Conservation (phyloP, 2,888 invertebrate genomes). For the Athetis lepigone region DNA sequence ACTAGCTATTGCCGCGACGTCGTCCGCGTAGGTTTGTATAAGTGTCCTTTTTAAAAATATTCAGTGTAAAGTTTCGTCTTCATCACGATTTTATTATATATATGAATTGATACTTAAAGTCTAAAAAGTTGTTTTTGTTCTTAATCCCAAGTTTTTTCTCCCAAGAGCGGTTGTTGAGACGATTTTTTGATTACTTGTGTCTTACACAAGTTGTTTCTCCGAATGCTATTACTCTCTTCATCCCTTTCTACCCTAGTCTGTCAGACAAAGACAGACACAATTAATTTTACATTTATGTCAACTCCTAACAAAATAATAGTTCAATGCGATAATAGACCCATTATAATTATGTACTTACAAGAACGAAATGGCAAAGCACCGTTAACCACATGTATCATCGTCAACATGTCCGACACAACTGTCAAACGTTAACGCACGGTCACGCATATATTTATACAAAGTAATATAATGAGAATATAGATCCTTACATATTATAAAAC, state of each 20-base stretch:
- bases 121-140: no score
- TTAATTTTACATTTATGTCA: background rate
- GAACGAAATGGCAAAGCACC: conserved; percentile 69
- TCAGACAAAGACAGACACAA: background rate
- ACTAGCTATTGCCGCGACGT: no score
- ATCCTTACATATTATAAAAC: no score
- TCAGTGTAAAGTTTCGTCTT: no score
- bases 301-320: background rate
- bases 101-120: no score
- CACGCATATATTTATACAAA: conserved; percentile 35
- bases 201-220: accelerated
- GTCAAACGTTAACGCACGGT: conserved; percentile 73
- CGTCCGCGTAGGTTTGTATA: no score
- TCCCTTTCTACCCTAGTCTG: background rate
- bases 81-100: no score
- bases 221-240: background rate
- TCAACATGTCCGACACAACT: conserved; percentile 73
- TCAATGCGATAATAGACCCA: conserved; percentile 22
- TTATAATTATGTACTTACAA: conserved; percentile 20
- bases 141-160: no score
- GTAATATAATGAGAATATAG: conserved; percentile 56
- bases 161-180: no score
- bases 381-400: conserved; percentile 76
- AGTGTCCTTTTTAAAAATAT: no score
- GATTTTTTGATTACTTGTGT: no score